Evolutionary conservation across 2,113 vertebrate species (phyloP), one percentile per base, ranked within the genome.

Genomic region (Myodes glareolus): DNA sequence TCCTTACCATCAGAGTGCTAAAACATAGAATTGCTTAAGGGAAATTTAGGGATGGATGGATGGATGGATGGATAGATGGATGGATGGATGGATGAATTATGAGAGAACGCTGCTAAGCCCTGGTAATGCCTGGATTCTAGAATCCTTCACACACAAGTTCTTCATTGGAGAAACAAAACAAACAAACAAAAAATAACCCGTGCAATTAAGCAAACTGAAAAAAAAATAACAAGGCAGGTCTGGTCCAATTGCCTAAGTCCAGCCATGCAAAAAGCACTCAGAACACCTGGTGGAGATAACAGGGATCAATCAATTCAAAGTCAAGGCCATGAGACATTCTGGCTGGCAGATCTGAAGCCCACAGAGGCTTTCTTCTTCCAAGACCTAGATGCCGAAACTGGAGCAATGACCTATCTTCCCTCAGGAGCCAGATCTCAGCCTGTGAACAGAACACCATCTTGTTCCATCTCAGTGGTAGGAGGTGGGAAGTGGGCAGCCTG

Each of bases 241-340:
- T 67, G 92, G 81, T 23, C 68, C 78, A 95, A 58, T 47, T 95
- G 96, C 95, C 80, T 80, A 88, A 85, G 72, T 92, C 58, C 86
- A 77, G 89, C 50, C 91, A 17, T 75, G 81, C 91, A 61, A 91
- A 95, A 97, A 98, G 63, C 21, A 80, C 89, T 96, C 91, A 55
- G 55, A 94, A 94, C 47, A 81, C 91, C 91, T 96, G 81, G 95
- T 85, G 75, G 94, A 97, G 61, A 11, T 78, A 81, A 80, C 36
- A 77, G 52, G 31, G 77, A 97, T 97, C 87, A 58, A 75, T 52
- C 47, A 63, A 36, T 94, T 94, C 92, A 78, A 89, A 90, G 47
- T 11, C 2, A 47, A 70, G 89, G 97, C 80, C 19, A 78, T 4
- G 73, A 92, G 45, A 55, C 72, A 42, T 25, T 52, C 55, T 11